These are phyloP conservation scores for Scarus forsteni DNA, from an alignment of 2,797 vertebrate species.

Conservation along the genomic window DNA sequence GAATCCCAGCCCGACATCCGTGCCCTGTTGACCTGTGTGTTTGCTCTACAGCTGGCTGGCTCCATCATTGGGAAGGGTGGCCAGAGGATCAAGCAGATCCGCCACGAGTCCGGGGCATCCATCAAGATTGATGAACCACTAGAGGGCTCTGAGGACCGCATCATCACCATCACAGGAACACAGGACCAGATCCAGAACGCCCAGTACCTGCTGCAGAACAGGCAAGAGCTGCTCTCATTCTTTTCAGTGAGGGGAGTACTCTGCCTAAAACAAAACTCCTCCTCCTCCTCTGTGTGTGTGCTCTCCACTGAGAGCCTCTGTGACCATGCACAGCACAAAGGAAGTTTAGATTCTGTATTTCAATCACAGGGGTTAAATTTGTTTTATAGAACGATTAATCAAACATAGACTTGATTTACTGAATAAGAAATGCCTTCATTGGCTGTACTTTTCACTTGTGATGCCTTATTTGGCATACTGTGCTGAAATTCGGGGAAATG, in stretches of 20 bases:
- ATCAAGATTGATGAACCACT: conserved; percentile 99
- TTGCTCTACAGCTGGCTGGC: conserved; percentile 89
- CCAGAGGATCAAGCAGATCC: conserved; percentile 98
- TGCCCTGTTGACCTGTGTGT: neutral
- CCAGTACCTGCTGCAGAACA: conserved; percentile 99
- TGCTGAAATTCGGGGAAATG: no score
- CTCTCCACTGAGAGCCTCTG: no score
- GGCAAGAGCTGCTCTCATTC: conserved; percentile 82
- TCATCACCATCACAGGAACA: conserved; percentile 99
- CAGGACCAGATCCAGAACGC: conserved; percentile 99
- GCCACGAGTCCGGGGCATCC: conserved; percentile 96
- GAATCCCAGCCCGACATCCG: neutral
- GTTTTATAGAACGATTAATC: no score
- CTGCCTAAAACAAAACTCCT: neutral
- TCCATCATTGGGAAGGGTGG: conserved; percentile 99
- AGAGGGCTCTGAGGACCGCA: conserved; percentile 98
- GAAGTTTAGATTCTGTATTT: no score
- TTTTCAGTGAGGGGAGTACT: neutral
- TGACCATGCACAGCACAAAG: no score
- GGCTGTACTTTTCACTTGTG: no score
- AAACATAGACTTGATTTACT: no score
- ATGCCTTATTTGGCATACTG: no score
- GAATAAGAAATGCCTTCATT: no score
- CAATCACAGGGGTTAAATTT: no score
- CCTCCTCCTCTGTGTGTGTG: neutral